Evolutionary conservation across 53 echinoderm and acorn worm genomes (phyloP).

Genomic region (Hippasteria phrygiana): DNA sequence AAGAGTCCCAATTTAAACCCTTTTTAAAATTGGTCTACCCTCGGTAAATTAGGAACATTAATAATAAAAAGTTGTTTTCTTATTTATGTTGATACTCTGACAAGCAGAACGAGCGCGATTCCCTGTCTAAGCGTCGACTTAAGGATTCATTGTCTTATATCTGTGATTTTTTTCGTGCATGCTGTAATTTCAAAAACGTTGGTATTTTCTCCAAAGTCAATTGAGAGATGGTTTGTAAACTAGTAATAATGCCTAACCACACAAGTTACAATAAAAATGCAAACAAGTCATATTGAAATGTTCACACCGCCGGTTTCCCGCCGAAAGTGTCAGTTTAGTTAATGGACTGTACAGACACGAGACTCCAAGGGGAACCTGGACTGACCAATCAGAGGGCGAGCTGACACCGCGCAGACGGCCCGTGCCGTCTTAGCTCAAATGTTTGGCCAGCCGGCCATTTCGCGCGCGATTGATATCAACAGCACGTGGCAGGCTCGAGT

Average conservation of each 20-base stretch:
- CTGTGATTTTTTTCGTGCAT: too few relatives aligned
- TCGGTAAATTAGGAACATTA: too few relatives aligned
- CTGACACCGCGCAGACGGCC: neutral
- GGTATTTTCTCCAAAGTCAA: neutral
- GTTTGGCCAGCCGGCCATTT: conserved; percentile 10
- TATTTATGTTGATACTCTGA: too few relatives aligned
- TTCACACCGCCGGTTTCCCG: neutral
- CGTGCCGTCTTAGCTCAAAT: neutral
- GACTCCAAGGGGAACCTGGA: neutral
- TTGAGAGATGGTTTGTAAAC: neutral
- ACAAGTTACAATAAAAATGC: neutral
- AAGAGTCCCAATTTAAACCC: too few relatives aligned
- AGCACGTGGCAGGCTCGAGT: neutral
- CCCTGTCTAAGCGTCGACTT: too few relatives aligned
- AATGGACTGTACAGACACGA: conserved; percentile 26
- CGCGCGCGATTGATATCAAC: conserved; percentile 2
- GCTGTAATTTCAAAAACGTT: too few relatives aligned
- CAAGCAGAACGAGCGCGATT: too few relatives aligned
- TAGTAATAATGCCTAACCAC: neutral
- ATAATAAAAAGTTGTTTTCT: too few relatives aligned
- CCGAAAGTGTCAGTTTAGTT: neutral
- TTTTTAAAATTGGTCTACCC: too few relatives aligned
- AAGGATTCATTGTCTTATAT: too few relatives aligned
- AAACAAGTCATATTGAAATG: conserved; percentile 1
- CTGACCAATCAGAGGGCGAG: conserved; percentile 26